Conservation (phyloP, 2,888 invertebrate species). For the Amblyjoppa proteus region DNA sequence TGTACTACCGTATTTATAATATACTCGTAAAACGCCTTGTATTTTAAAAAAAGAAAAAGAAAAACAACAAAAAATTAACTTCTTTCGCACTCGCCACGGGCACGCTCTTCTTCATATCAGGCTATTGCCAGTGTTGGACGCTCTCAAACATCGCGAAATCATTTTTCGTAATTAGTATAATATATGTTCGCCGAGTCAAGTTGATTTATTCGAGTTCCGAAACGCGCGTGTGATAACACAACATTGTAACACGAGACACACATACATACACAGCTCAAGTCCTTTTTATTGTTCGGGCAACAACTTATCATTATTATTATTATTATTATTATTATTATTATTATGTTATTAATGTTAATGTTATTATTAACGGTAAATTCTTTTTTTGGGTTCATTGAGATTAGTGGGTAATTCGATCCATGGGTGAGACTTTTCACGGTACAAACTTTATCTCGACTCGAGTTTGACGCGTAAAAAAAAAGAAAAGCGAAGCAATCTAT, state of each 20-base stretch:
- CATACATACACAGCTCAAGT: conserved; percentile 26
- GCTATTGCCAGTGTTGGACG: background rate
- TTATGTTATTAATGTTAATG: conserved; percentile 2
- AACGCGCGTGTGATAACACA: conserved; percentile 13
- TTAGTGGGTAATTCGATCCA: background rate
- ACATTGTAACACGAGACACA: conserved; percentile 16
- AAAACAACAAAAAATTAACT: background rate
- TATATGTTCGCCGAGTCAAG: background rate
- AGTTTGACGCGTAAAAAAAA: background rate
- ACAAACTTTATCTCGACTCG: conserved; percentile 1
- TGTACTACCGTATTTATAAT: conserved; percentile 62
- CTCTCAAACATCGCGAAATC: background rate
- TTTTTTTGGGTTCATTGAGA: background rate
- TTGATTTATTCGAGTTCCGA: background rate
- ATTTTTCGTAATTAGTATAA: conserved; percentile 4
- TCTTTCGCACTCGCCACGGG: conserved; percentile 29
- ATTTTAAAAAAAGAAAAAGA: background rate
- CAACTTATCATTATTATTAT: conserved; percentile 27
- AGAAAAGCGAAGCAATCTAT: background rate
- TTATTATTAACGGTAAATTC: conserved; percentile 12
- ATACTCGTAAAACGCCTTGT: conserved; percentile 42
- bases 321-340: conserved; percentile 16
- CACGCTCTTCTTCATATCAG: background rate
- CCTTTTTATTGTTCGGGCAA: conserved; percentile 36
- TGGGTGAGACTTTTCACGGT: background rate